Evolutionary conservation across 2,797 vertebrate genomes (phyloP).

Genomic region (Hoplostethus atlanticus): DNA sequence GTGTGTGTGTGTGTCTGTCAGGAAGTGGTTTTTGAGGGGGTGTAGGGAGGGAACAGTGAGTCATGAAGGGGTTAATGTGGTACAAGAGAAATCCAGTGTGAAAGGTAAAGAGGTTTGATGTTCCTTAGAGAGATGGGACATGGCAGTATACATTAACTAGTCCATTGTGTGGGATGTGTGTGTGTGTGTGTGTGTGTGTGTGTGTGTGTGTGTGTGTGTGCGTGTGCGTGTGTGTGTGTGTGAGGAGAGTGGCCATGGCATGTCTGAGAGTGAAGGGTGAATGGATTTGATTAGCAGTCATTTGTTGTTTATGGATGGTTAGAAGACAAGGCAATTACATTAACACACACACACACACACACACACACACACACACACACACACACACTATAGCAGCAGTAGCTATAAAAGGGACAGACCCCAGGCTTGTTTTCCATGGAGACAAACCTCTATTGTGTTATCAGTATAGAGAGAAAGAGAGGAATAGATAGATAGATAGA

Average conservation of each 20-base stretch:
- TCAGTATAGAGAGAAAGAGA: neutral
- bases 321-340: slow-evolving; percentile 20
- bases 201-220: slow-evolving; percentile 29
- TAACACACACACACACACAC: slow-evolving; percentile 19
- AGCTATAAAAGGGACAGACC: neutral
- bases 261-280: neutral
- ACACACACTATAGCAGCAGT: neutral
- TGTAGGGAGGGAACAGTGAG: neutral
- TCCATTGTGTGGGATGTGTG: slow-evolving; percentile 1
- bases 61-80: slow-evolving; percentile 42
- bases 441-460: neutral
- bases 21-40: neutral
- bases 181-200: slow-evolving; percentile 23
- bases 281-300: slow-evolving; percentile 54
- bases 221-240: slow-evolving; percentile 11
- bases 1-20: slow-evolving; percentile 8
- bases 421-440: too few species aligned
- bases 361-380: slow-evolving; percentile 4
- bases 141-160: slow-evolving; percentile 53
- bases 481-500: too few species aligned
- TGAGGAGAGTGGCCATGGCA: neutral
- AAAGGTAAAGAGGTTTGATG: slow-evolving; percentile 35
- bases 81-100: slow-evolving; percentile 33
- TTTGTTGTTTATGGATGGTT: slow-evolving; percentile 30
- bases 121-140: slow-evolving; percentile 47